Evolutionary conservation across 1,140 invertebrate genomes (phyloP), one percentile per base, ranked within the genome.

Genomic region (Rhagoletis pomonella): DNA sequence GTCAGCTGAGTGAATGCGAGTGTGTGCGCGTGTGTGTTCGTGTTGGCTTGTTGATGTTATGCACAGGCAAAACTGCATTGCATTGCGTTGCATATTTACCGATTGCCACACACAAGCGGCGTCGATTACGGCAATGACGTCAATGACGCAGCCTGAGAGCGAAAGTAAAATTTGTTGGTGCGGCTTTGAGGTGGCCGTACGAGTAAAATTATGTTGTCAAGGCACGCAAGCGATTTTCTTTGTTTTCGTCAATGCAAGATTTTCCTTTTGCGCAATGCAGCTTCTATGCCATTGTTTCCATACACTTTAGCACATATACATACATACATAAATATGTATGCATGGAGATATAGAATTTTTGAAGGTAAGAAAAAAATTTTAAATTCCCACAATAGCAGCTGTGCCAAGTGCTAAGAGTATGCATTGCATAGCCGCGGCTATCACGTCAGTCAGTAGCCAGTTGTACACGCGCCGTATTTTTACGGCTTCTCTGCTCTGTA

Each of bases 21-120:
- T 55, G 29, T n/a, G 12, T 86, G 58, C 5, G 5, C 3, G 1
- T 47, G 84, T 85, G 6, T 60, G 84, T 3, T 6, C 60, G 55
- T 85, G 58, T 62, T 9, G 2, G 6, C 17, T 29, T 29, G 55
- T 17, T 39, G 42, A 55, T 50, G 58, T 60, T 65, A 29, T 29
- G 29, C 29, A 39, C 85, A 86, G 62, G 85, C 85, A 60, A 60
- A 60, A 86, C 55, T 50, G 73, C 73, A 19, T 81, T 50, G 47
- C 73, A 9, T 55, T 50, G 73, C 67, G 12, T 73, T 73, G 39
- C 73, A 58, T 42, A 81, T 81, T 81, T 55, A 81, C 7, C 47
- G 47, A 81, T 81, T 81, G 47, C 42, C 44, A 81, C 6, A 81
- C 6, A 55, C 17, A 55, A 14, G 60, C 17, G 0, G 2, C 47